Percentiles rank a stretch among this genome's conserved stretches.
These are phyloP conservation scores for Sisor rabdophorus DNA, from an alignment of 2,113 vertebrate genomes.

Conservation along the genomic window DNA sequence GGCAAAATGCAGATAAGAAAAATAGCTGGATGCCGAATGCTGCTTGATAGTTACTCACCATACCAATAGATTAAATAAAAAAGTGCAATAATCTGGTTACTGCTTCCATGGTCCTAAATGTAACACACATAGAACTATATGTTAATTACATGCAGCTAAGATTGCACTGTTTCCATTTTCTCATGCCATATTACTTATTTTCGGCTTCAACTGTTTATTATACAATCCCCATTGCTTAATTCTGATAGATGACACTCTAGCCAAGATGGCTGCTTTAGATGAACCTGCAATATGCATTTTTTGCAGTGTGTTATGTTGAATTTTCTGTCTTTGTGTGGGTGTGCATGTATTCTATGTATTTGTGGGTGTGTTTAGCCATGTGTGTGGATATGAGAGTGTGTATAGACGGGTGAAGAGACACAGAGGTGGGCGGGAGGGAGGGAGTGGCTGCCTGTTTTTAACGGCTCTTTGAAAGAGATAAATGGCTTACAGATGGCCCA, in stretches of 20 bases:
- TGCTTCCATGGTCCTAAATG: conserved; percentile 35
- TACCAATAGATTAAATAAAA: conserved; percentile 56
- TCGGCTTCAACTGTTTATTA: conserved; percentile 38
- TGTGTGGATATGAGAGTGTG: conserved; percentile 32
- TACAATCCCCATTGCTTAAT: conserved; percentile 30
- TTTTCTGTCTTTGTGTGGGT: conserved; percentile 17
- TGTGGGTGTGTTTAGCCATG: conserved; percentile 31
- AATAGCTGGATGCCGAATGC: conserved; percentile 62
- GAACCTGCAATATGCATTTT: conserved; percentile 24
- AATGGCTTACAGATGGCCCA: conserved; percentile 78
- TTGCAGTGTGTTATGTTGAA: not conserved
- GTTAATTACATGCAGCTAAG: conserved; percentile 1
- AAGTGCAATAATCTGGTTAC: not conserved
- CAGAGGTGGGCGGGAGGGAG: conserved; percentile 62
- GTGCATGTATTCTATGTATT: conserved; percentile 11
- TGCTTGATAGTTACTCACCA: conserved; percentile 52
- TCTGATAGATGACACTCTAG: conserved; percentile 41
- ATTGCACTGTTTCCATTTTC: conserved; percentile 3
- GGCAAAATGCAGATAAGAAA: conserved; percentile 63
- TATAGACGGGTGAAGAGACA: conserved; percentile 51
- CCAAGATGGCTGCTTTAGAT: conserved; percentile 23
- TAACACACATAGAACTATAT: not conserved
- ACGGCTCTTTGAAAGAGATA: conserved; percentile 75
- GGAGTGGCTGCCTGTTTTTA: conserved; percentile 67
- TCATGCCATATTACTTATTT: conserved; percentile 36